These are phyloP conservation scores for Anagyrus pseudococci DNA, from an alignment of 2,888 invertebrate species.

Conservation along the genomic window DNA sequence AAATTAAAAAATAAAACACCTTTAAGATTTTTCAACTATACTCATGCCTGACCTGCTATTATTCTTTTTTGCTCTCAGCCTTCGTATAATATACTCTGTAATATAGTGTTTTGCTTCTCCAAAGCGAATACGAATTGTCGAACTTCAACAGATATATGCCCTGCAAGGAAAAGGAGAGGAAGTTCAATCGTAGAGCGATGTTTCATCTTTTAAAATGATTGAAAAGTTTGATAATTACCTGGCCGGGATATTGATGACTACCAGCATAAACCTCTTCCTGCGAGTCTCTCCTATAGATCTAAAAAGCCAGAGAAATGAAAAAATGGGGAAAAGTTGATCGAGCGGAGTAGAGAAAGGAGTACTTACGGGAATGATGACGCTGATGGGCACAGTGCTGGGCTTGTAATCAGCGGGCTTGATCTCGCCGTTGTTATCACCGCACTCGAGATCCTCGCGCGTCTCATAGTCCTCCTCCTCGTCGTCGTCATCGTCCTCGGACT, in stretches of 20 bases:
- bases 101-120: constrained; percentile 98
- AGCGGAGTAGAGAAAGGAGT: neutral
- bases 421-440: constrained; percentile 51
- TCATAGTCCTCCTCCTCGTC: constrained; percentile 71
- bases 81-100: constrained; percentile 98
- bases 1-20: constrained; percentile 33
- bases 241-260: constrained; percentile 93
- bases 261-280: constrained; percentile 97
- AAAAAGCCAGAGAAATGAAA: constrained; percentile 54
- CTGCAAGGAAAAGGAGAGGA: constrained; percentile 63
- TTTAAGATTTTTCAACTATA: constrained; percentile 27
- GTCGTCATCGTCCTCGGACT: constrained; percentile 90
- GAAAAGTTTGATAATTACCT: constrained; percentile 44
- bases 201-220: constrained; percentile 3
- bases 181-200: no score
- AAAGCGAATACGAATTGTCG: constrained; percentile 98
- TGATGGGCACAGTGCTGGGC: constrained; percentile 51
- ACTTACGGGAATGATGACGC: constrained; percentile 57
- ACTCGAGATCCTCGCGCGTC: constrained; percentile 67
- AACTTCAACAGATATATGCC: constrained; percentile 98
- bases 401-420: constrained; percentile 51
- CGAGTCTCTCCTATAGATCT: constrained; percentile 95
- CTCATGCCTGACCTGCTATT: constrained; percentile 19
- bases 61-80: constrained; percentile 41
- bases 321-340: neutral